Percentiles rank a stretch among this genome's conserved stretches.
Evolutionary conservation across 2,113 vertebrate species (phyloP).

Genomic region (Diadophis punctatus): DNA sequence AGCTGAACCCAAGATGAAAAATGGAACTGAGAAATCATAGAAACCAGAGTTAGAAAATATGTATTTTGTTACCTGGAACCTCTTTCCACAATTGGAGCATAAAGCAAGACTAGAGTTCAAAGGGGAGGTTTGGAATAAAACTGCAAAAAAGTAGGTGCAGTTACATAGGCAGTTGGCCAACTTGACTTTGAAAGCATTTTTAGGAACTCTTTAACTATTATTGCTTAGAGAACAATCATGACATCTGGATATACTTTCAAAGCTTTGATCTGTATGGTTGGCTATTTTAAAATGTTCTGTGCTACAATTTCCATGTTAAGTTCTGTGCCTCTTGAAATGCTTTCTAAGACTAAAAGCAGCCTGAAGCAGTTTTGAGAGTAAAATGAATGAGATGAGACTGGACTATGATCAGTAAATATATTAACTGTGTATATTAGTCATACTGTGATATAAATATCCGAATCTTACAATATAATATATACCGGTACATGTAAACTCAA

Average conservation of each 20-base stretch:
- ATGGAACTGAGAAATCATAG: not conserved
- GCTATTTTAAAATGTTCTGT: not conserved
- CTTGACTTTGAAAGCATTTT: not conserved
- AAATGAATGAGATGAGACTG: not conserved
- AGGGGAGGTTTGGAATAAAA: not conserved
- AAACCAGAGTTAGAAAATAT: not conserved
- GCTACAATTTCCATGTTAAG: not conserved
- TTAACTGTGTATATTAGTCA: not conserved
- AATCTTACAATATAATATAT: not conserved
- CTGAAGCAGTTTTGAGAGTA: not conserved
- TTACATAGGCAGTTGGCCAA: not conserved
- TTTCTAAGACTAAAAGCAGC: not conserved
- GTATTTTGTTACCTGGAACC: not conserved
- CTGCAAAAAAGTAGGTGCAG: not conserved
- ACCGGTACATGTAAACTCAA: not conserved
- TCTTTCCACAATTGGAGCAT: not conserved
- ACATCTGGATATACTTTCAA: conserved; percentile 4
- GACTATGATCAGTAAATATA: not conserved
- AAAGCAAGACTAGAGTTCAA: not conserved
- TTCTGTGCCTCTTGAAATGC: not conserved
- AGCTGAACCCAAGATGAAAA: not conserved
- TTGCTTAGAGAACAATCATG: not conserved
- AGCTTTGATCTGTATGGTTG: not conserved
- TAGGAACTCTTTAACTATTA: not conserved
- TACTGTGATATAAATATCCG: not conserved